phyloP scores from a whole-genome alignment of 2,797 vertebrate genomes.

The Uromys caudimaculatus region DNA sequence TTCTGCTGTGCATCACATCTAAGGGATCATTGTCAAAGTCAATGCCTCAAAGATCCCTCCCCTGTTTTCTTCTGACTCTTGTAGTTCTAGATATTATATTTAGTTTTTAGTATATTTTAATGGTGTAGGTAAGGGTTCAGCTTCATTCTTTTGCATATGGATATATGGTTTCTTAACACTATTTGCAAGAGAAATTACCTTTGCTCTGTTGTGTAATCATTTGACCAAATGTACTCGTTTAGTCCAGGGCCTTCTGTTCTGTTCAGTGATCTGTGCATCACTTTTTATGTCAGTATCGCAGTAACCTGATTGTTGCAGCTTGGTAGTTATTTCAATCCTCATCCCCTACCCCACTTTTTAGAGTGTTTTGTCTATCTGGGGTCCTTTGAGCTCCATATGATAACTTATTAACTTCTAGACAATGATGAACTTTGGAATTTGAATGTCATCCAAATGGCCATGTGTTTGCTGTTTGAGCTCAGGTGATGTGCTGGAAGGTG shows the following conservation, averaged over 20 bases:
- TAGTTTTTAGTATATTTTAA: not conserved
- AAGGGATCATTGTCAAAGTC: not conserved
- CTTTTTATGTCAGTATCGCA: not conserved
- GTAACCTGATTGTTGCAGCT: not conserved
- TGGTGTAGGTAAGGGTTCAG: not conserved
- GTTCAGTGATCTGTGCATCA: not conserved
- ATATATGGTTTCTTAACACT: not conserved
- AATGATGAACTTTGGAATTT: not conserved
- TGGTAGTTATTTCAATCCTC: not conserved
- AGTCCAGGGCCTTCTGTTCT: not conserved
- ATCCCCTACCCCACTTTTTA: not conserved
- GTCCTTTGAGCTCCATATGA: not conserved
- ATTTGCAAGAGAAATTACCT: not conserved
- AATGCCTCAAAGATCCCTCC: not conserved
- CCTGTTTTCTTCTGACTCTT: not conserved
- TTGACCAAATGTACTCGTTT: not conserved
- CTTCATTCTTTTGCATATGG: not conserved
- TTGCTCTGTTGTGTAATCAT: not conserved
- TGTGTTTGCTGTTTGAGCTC: not conserved
- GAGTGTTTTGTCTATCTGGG: not conserved
- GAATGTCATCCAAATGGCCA: not conserved
- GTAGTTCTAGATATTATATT: not conserved
- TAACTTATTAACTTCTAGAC: not conserved
- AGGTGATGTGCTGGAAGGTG: not conserved
- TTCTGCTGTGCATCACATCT: not conserved